Base-by-base conservation (phyloP, 2,113 vertebrate species). In the Tachuris rubrigastra region DNA sequence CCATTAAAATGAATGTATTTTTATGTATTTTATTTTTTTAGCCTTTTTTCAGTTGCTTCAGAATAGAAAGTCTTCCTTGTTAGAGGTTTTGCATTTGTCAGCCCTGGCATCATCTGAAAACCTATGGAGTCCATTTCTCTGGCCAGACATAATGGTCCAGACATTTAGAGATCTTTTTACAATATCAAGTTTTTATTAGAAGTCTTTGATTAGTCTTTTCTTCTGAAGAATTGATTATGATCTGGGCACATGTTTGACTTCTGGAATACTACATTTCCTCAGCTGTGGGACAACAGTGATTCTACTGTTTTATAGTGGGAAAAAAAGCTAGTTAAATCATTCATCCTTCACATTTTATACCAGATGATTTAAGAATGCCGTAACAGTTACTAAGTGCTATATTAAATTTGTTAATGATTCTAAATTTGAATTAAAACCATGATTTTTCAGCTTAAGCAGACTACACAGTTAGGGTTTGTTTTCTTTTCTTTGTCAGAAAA, bases 401-500 rank as follows among this genome's bases (percentile, higher is more conserved):
- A 21, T 85, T 53, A 87, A 80, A 77, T 59, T 76, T 73, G 17
- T 63, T 96, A 91, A 93, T 90, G 33, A 88, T 76, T 80, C 55
- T 67, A 53, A 66, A 73, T 71, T 91, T 81, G 21, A 63, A 28
- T 85, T 19, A 7, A 75, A 76, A 17, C 42, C 46, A 9, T 50
- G 30, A 37, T 76, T 94, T 95, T 93, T 89, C 49, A 53, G 27
- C 44, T 74, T 65, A 91, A 93, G 27, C 25, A 96, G 93, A 75
- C 90, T 93, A 74, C 21, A 59, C 82, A 85, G 73, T 50, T 78
- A 89, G 39, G 39, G n/a, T 85, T 93, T 95, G 67, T 96, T 93
- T 96, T 88, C 66, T 78, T 82, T 86, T 78, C 59, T 88, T 94
- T 85, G 90, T 96, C 96, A 96, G 76, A 84, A 74, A 75, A 93